phyloP scores from a whole-genome alignment of 2,888 invertebrate genomes.

The Hydrotaea cyrtoneurina region DNA sequence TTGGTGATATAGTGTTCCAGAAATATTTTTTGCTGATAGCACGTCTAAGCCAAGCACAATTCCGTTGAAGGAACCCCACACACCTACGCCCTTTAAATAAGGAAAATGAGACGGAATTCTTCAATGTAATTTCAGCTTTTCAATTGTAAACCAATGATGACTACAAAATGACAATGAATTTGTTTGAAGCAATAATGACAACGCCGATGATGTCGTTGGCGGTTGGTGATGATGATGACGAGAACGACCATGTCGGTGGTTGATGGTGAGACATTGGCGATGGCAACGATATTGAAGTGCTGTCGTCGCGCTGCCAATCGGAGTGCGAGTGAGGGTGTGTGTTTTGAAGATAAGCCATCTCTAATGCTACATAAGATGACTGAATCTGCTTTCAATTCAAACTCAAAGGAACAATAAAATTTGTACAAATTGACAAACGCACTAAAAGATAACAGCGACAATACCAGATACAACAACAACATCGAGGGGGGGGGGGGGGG shows the following conservation, averaged over 20 bases:
- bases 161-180: constrained; percentile 33
- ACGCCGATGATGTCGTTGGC: constrained; percentile 29
- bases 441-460: constrained; percentile 19
- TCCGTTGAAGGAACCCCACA: background rate
- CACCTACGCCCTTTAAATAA: background rate
- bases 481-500: background rate
- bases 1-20: too few species aligned
- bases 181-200: constrained; percentile 38
- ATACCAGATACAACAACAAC: background rate
- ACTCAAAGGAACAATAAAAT: constrained; percentile 30
- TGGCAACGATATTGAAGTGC: background rate
- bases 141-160: constrained; percentile 36
- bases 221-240: constrained; percentile 17
- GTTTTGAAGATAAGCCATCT: constrained; percentile 19
- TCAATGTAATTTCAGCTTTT: constrained; percentile 35
- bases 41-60: too few species aligned
- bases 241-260: background rate
- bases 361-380: constrained; percentile 24
- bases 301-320: background rate
- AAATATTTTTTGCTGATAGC: too few species aligned
- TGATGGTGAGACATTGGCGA: background rate
- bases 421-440: constrained; percentile 24
- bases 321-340: background rate
- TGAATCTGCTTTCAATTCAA: constrained; percentile 17
- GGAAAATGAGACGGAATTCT: background rate